Evolutionary conservation across 2,888 invertebrate species (phyloP), one percentile per base, ranked within the genome.

Genomic region (Ennomos fuscantarius): DNA sequence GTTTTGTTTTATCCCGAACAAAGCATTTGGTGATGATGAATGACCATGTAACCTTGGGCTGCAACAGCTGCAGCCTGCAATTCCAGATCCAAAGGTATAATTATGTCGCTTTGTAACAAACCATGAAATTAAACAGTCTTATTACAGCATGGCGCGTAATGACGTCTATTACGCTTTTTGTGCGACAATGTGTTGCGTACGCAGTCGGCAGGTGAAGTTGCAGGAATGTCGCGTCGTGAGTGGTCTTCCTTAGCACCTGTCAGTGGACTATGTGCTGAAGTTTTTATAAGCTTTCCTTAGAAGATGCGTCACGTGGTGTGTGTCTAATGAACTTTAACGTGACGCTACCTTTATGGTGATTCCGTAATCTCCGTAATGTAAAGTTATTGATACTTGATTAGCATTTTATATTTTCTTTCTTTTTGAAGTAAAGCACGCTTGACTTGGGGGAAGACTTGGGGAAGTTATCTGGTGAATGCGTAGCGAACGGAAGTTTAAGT

Each of bases 91-190:
- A 39, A 6, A 8, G 12, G 37, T 57, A 61, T 65, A 60, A 62
- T 62, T 65, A 62, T 41, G 43, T 62, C 62, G 60, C 72, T 73
- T 64, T 72, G 63, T 70, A 74, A 79, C 72, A 71, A 69, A 67
- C 72, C 69, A 73, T 73, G 72, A 72, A 70, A 74, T 76, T 71
- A 76, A 69, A 62, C 53, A 70, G 65, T 69, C 69, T 64, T 66
- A 65, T 59, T 46, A 57, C 66, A 70, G 69, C 74, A 70, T 72
- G 74, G 69, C 67, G 52, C 45, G 69, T 72, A 71, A 73, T 74
- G 68, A 70, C 66, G 69, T 56, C 67, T 55, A 74, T 76, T 77
- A 81, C 58, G 63, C 77, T 87, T 88, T 87, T 88, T 89, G 80
- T 70, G 60, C 57, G 68, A 59, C 72, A 71, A 65, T 54, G 65